Evolutionary conservation across 2,113 vertebrate genomes (phyloP).

Genomic region (Butorides virescens): DNA sequence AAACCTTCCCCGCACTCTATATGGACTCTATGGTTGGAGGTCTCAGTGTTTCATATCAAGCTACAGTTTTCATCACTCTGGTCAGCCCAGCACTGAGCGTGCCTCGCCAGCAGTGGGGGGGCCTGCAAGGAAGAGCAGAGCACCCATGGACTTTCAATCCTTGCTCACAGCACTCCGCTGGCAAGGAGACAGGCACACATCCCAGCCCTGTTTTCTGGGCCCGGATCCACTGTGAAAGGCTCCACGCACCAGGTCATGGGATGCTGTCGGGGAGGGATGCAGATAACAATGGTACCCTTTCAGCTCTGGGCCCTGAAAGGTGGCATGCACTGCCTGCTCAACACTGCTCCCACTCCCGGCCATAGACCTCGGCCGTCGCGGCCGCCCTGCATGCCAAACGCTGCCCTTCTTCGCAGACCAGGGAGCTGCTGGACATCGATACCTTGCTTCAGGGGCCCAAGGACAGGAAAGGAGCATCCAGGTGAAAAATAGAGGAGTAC

Average conservation of each 20-base stretch:
- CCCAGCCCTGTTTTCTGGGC: neutral
- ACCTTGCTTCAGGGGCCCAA: neutral
- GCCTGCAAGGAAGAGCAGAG: neutral
- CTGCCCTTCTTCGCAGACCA: neutral
- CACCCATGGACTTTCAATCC: neutral
- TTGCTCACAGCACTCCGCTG: rapidly evolving
- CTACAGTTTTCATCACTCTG: neutral
- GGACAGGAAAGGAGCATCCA: neutral
- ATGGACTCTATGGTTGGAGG: neutral
- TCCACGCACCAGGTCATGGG: neutral
- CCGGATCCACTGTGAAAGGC: neutral
- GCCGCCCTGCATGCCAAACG: rapidly evolving
- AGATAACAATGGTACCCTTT: conserved; percentile 15
- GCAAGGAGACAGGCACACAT: rapidly evolving
- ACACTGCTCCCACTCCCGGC: rapidly evolving
- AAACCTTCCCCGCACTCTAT: neutral
- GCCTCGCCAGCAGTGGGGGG: rapidly evolving
- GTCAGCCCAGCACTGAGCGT: rapidly evolving
- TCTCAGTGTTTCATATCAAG: neutral
- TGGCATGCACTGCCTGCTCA: neutral
- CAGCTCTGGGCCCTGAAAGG: neutral
- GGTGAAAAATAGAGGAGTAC: neutral
- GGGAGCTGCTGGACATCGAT: neutral
- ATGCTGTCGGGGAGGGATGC: neutral
- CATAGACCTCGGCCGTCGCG: rapidly evolving